These are phyloP conservation scores for Maniola jurtina DNA, from an alignment of 1,140 invertebrate genomes.

Conservation along the genomic window DNA sequence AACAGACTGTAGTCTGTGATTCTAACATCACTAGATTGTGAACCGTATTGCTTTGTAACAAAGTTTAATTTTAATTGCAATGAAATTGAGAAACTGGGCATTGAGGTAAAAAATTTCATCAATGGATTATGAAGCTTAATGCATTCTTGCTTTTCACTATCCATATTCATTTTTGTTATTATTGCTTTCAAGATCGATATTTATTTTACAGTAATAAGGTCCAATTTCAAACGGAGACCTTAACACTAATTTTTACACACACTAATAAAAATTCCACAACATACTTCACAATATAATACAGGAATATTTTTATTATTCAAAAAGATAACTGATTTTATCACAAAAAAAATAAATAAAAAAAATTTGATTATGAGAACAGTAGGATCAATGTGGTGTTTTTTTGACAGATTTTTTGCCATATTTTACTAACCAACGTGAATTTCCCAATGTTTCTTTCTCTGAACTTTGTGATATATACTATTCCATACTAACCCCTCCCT, in stretches of 20 bases:
- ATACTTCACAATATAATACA: too few relatives aligned
- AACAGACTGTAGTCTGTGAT: too few relatives aligned
- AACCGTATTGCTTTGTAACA: too few relatives aligned
- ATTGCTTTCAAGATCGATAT: not conserved
- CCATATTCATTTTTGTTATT: not conserved
- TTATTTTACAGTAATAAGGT: not conserved
- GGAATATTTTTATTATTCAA: too few relatives aligned
- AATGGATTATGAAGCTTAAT: too few relatives aligned
- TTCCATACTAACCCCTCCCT: conserved; percentile 36
- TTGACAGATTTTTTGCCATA: conserved; percentile 20
- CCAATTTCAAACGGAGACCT: not conserved
- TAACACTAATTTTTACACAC: not conserved
- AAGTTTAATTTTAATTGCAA: not conserved
- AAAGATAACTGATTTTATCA: too few relatives aligned
- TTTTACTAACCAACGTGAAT: not conserved
- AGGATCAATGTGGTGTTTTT: not conserved
- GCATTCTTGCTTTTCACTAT: not conserved
- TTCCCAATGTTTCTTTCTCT: conserved; percentile 1
- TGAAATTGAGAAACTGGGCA: too few relatives aligned
- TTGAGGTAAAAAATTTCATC: too few relatives aligned
- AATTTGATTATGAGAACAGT: too few relatives aligned
- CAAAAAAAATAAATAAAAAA: too few relatives aligned
- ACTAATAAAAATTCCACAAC: too few relatives aligned
- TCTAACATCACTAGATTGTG: too few relatives aligned
- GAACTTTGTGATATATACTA: conserved; percentile 36